Evolutionary conservation across 1,140 invertebrate genomes (phyloP).

Genomic region (Belonocnema kinseyi): DNA sequence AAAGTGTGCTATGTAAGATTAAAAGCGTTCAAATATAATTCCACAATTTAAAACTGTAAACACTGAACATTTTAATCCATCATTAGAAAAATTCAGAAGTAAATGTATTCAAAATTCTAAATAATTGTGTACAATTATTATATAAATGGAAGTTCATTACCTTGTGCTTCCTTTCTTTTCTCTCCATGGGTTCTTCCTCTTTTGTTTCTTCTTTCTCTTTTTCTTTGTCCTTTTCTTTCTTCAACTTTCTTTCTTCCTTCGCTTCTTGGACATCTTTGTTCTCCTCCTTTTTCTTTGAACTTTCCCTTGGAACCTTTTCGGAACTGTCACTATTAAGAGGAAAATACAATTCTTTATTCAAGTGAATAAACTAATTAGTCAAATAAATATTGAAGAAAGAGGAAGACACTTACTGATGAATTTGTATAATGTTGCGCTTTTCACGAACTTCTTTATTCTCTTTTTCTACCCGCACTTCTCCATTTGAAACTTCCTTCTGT

Average conservation of each 20-base stretch:
- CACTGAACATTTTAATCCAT: too few relatives aligned
- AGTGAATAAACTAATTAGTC: too few relatives aligned
- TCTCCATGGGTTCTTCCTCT: conserved; percentile 7
- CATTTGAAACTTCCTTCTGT: conserved; percentile 70
- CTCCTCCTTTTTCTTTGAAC: conserved; percentile 67
- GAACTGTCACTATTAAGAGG: conserved; percentile 58
- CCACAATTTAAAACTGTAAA: too few relatives aligned
- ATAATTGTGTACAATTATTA: neutral
- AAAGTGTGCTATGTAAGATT: too few relatives aligned
- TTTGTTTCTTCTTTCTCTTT: conserved; percentile 22
- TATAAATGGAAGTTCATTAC: conserved; percentile 2
- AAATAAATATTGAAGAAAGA: conserved; percentile 19
- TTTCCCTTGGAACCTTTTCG: conserved; percentile 44
- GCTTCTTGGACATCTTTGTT: conserved; percentile 67
- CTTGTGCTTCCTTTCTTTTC: conserved; percentile 18
- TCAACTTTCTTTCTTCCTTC: conserved; percentile 75
- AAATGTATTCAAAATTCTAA: conserved; percentile 3
- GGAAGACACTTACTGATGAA: conserved; percentile 62
- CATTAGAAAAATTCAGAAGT: neutral
- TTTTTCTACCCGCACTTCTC: conserved; percentile 67
- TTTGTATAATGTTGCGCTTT: conserved; percentile 66
- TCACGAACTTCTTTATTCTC: conserved; percentile 71
- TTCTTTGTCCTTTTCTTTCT: conserved; percentile 74
- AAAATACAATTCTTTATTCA: conserved; percentile 6
- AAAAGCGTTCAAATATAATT: too few relatives aligned